Evolutionary conservation across 2,888 invertebrate genomes (phyloP).

Genomic region (Orchestes rusci): DNA sequence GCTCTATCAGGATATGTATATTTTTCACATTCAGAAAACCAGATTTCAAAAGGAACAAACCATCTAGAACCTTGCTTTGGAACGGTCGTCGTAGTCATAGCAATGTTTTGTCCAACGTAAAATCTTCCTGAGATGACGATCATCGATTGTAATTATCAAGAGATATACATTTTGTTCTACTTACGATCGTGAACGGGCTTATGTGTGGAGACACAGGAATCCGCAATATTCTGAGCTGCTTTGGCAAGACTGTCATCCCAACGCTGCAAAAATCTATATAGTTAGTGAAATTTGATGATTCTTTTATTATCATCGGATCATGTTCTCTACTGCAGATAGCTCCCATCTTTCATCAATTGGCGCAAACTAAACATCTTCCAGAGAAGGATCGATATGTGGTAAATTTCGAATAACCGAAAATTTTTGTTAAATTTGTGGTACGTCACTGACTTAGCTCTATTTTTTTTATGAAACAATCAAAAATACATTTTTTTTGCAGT

Average conservation of each 20-base stretch:
- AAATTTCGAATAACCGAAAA: no score
- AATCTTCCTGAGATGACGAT: conserved; percentile 9
- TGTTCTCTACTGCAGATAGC: no score
- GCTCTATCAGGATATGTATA: conserved; percentile 58
- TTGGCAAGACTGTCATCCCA: conserved; percentile 15
- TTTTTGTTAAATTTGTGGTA: no score
- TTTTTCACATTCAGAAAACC: conserved; percentile 69
- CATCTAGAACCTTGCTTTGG: conserved; percentile 46
- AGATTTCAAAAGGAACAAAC: conserved; percentile 60
- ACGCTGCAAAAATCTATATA: conserved; percentile 4
- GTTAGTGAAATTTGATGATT: no score
- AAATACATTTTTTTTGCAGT: no score
- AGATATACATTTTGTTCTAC: not conserved
- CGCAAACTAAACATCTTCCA: no score
- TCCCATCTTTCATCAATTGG: no score
- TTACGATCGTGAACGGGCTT: conserved; percentile 11
- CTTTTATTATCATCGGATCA: no score
- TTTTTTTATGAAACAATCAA: no score
- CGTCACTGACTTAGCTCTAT: no score
- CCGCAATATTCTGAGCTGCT: conserved; percentile 15
- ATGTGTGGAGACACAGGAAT: conserved; percentile 15
- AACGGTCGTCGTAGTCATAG: not conserved
- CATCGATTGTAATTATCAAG: not conserved
- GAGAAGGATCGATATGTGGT: no score
- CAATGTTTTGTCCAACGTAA: conserved; percentile 15